Evolutionary conservation across 2,113 vertebrate species (phyloP), one percentile per base, ranked within the genome.

Genomic region (Brachyhypopomus gauderio): DNA sequence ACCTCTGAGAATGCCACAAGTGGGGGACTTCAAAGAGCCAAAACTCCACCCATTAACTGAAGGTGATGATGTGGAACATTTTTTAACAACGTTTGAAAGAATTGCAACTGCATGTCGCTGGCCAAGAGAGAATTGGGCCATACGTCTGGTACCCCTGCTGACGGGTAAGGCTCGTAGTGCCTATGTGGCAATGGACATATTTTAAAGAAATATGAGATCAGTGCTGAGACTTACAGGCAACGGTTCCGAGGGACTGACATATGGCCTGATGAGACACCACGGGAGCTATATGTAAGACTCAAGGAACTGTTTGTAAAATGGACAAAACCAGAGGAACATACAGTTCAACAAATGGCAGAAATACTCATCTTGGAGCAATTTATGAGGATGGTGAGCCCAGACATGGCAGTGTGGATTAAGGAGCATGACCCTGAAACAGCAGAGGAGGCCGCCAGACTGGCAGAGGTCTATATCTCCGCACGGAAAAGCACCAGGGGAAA

Each of bases 51-150:
- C 52, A 55, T 17, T 55, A 5, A 55, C 17, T 55, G 52, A 55
- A 55, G 52, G 52, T 55, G 52, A 17, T 55, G 52, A 55, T 55
- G 17, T 55, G 17, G 52, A 55, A 17, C 9, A 55, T 75, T 77
- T 48, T 14, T 22, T 78, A 1, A 82, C 71, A 19, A 83, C 66
- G 0, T 85, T 77, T 77, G 70, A 86, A 38, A 70, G 75, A 45
- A 79, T 72, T 55, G 63, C 62, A 20, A 25, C 6, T 1, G 81
- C 7, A 7, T 84, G 78, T 8, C 23, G 27, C 2, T 85, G 79
- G 79, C 62, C 69, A 64, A 7, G 38, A 16, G 16, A 27, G 7
- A 56, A 73, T 6, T 84, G 83, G 83, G 78, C 74, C 4, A 67
- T 81, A n/a, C 23, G 59, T 38, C 45, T 85, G 34, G 48, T 73